Percentiles rank a stretch among this genome's conserved stretches.
These are phyloP conservation scores for Pangasius mekongensis DNA, from an alignment of 2,797 vertebrate species.

Conservation along the genomic window DNA sequence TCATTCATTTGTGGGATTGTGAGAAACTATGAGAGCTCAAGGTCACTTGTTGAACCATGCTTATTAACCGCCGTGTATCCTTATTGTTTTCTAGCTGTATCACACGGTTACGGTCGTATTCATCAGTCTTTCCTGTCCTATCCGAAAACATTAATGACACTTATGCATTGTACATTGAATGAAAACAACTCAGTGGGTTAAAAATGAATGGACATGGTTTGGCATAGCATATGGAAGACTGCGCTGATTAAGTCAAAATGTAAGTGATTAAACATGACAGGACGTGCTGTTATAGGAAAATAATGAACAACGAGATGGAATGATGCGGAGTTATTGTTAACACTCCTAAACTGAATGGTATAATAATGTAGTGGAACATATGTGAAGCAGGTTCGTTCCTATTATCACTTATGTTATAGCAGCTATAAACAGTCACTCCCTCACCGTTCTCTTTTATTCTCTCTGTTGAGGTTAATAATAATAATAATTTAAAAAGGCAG, in stretches of 20 bases:
- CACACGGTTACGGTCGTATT: neutral
- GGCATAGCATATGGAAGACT: neutral
- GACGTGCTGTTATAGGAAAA: too few species aligned
- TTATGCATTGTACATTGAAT: neutral
- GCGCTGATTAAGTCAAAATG: neutral
- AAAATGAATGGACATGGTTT: neutral
- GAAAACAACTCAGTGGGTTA: neutral
- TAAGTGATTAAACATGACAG: neutral
- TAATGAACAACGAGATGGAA: too few species aligned
- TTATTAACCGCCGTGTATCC: too few species aligned
- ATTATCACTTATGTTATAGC: neutral
- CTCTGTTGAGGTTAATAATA: too few species aligned
- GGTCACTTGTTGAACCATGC: neutral
- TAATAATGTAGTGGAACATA: too few species aligned
- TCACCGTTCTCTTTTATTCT: too few species aligned
- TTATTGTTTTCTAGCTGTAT: neutral
- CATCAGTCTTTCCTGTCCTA: neutral
- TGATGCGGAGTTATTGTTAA: too few species aligned
- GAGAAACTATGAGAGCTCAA: neutral
- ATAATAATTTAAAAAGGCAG: too few species aligned
- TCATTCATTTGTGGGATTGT: neutral
- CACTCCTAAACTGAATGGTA: neutral
- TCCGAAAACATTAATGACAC: neutral
- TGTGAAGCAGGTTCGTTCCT: neutral
- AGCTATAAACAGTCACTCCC: neutral